Evolutionary conservation across 2,797 vertebrate species (phyloP), one percentile per base, ranked within the genome.

Genomic region (Leucoraja ocellata): DNA sequence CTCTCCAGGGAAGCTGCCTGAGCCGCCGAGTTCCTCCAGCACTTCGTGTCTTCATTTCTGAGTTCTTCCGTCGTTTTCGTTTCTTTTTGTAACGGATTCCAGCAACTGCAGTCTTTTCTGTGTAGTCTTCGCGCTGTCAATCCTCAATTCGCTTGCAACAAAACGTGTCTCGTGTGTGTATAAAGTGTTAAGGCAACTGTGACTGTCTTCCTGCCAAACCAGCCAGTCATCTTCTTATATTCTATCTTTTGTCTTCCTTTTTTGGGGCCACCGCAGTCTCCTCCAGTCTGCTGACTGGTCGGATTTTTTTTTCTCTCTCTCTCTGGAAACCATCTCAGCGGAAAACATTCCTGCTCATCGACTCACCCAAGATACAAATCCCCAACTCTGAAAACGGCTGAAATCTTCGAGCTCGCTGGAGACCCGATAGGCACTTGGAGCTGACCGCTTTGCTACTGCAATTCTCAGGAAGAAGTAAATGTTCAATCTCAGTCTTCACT

Each of bases 261-360:
- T 7, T 76, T 92, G 71, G 23, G 25, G 90, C 39, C 32, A 92
- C 23, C 71, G 39, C 23, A 23, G 32, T 74, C 39, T 32, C 71
- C 68, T 74, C 10, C 7, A 65, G 14, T 76, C 71, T 76, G 90
- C 84, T 92, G 71, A 76, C 39, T 39, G 8, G 1, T 71, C 10
- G 65, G 65, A 16, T 68, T 68, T 11, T 68, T 68, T 68, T 68
- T 16, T 68, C 65, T 74, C 18, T 23, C 18, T 74, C 71, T 21
- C 18, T 21, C 4, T 92, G 90, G 73, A 71, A 92, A 58, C 39
- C 90, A 84, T 28, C 81, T 84, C 46, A 58, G 74, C 46, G 90
- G 73, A 94, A 76, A 95, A 95, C 96, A 95, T 96, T 96, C 96
- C 95, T 95, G 80, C 80, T 58, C 10, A 0, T 94, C 96, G 96